Conservation (phyloP, 2,113 vertebrate species). For the Ophiodon elongatus region DNA sequence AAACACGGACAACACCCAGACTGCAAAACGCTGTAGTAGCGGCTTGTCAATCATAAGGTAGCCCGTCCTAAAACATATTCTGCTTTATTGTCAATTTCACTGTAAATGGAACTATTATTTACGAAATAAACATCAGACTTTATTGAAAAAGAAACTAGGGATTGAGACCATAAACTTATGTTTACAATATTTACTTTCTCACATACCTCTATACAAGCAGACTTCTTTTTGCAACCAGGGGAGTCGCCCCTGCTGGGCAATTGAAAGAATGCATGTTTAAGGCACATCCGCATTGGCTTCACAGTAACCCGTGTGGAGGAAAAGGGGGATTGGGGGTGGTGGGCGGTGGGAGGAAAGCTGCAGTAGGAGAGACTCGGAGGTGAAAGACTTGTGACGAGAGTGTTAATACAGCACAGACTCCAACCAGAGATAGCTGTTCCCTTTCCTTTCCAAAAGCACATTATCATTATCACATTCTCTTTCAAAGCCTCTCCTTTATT, state of each 20-base stretch:
- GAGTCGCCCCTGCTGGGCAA: neutral
- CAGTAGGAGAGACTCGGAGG: slow-evolving; percentile 30
- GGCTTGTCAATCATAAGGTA: neutral
- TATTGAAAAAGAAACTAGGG: neutral
- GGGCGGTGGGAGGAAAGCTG: neutral
- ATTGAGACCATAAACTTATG: neutral
- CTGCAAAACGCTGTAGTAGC: neutral
- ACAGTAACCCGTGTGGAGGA: slow-evolving; percentile 29
- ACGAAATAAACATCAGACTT: neutral
- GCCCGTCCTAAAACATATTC: neutral
- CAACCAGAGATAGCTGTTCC: slow-evolving; percentile 42
- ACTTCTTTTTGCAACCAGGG: neutral
- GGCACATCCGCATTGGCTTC: neutral
- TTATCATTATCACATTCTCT: slow-evolving; percentile 57
- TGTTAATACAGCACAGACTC: slow-evolving; percentile 51
- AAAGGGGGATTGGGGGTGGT: neutral
- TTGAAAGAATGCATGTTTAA: neutral
- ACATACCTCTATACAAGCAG: neutral
- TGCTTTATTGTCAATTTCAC: neutral
- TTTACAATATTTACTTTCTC: neutral
- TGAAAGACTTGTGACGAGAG: slow-evolving; percentile 50
- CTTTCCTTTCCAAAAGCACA: slow-evolving; percentile 68
- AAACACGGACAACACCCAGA: too few species aligned
- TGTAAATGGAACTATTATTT: neutral
- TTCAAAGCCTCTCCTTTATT: slow-evolving; percentile 64